A percentile compares a stretch with the other conserved stretches of the same genome.
Conservation (phyloP, 2,797 vertebrate species). For the Tympanoctomys barrerae region DNA sequence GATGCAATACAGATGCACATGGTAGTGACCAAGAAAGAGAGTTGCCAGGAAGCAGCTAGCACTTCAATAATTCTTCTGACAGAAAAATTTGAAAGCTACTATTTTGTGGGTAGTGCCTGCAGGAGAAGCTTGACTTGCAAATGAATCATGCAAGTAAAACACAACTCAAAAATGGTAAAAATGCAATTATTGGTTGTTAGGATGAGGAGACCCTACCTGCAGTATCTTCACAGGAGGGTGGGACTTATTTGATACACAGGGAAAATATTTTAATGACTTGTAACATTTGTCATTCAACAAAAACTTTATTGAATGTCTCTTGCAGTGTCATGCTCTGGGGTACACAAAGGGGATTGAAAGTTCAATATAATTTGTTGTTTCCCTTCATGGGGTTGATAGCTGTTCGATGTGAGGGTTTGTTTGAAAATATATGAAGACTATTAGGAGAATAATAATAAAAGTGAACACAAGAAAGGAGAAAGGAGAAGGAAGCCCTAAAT, state of each 20-base stretch:
- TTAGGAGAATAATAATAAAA: neutral
- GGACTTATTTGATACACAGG: conserved; percentile 45
- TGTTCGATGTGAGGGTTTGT: conserved; percentile 22
- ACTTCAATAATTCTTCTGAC: conserved; percentile 81
- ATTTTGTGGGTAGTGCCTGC: conserved; percentile 78
- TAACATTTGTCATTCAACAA: neutral
- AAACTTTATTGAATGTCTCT: neutral
- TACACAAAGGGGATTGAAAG: neutral
- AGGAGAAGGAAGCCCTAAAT: neutral
- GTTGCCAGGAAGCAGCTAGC: neutral
- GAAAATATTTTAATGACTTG: conserved; percentile 51
- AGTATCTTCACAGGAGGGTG: conserved; percentile 52
- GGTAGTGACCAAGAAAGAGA: neutral
- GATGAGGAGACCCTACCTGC: neutral
- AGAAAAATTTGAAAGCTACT: conserved; percentile 82
- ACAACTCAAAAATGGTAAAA: conserved; percentile 66
- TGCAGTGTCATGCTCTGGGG: neutral
- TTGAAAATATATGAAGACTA: conserved; percentile 35
- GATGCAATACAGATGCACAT: neutral
- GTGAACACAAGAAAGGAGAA: neutral
- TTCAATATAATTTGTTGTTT: neutral
- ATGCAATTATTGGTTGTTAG: neutral
- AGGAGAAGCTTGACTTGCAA: conserved; percentile 21
- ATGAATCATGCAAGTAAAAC: conserved; percentile 71
- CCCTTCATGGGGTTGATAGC: neutral